These are phyloP conservation scores for Cercocebus atys DNA, from an alignment of 2,113 vertebrate species.

Conservation along the genomic window DNA sequence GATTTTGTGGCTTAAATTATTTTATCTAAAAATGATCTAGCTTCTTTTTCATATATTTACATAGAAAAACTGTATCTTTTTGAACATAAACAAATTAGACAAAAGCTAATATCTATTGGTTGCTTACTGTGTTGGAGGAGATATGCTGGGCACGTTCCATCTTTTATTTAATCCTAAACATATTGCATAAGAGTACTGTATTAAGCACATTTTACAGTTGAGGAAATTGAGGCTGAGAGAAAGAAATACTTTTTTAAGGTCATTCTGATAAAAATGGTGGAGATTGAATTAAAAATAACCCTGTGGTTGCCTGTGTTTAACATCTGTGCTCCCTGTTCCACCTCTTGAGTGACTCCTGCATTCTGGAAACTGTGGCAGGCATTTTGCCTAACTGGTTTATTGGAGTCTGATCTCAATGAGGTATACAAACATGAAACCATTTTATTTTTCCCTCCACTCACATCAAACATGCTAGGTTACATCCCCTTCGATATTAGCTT, in stretches of 20 bases:
- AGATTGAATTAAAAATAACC: not conserved
- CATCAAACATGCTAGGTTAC: not conserved
- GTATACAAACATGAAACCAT: not conserved
- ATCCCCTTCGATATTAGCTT: not conserved
- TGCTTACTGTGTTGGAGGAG: not conserved
- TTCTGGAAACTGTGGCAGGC: not conserved
- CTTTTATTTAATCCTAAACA: not conserved
- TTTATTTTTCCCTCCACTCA: not conserved
- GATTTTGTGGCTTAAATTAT: not conserved
- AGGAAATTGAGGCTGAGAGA: not conserved
- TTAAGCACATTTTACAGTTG: not conserved
- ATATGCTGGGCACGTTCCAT: not conserved
- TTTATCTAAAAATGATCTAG: not conserved
- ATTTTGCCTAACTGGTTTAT: not conserved
- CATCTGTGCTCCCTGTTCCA: not conserved
- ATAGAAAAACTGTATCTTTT: not conserved
- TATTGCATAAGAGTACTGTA: not conserved
- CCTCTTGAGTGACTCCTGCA: not conserved
- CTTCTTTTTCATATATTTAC: not conserved
- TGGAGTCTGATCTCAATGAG: not conserved
- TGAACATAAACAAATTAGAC: not conserved
- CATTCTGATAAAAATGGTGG: not conserved
- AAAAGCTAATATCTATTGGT: not conserved
- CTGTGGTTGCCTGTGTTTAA: not conserved
- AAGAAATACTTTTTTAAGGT: not conserved